Conservation (phyloP, 2,888 invertebrate species). For the Tricholauxania praeusta region DNA sequence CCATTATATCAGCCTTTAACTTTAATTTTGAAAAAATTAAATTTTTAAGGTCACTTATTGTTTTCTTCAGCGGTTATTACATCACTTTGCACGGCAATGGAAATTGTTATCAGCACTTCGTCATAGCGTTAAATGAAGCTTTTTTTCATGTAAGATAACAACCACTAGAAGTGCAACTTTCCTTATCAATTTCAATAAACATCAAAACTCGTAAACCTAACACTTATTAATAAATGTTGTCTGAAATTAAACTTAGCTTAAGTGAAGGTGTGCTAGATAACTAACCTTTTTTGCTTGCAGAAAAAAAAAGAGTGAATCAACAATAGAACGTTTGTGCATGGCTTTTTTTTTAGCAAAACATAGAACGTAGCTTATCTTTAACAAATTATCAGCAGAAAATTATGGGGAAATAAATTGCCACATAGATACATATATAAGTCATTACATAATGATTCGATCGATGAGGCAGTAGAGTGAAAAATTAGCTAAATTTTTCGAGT, state of each 20-base stretch:
- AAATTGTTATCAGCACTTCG: conserved; percentile 6
- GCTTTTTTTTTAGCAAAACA: neutral
- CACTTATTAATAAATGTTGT: neutral
- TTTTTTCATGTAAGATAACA: neutral
- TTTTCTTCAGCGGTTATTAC: neutral
- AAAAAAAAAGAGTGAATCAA: neutral
- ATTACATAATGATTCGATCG: conserved; percentile 1
- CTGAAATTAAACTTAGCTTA: neutral
- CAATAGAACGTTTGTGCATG: neutral
- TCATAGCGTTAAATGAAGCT: conserved; percentile 1
- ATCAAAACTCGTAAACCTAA: too few species aligned
- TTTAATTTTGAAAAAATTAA: too few species aligned
- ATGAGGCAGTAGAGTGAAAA: too few species aligned
- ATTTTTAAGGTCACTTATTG: neutral
- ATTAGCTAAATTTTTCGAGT: too few species aligned
- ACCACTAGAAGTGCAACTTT: too few species aligned
- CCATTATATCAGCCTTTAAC: too few species aligned
- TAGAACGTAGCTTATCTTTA: conserved; percentile 5
- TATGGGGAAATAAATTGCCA: conserved; percentile 1
- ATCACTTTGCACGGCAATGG: neutral
- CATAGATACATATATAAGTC: neutral
- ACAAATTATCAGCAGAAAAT: conserved; percentile 15
- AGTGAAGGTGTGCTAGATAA: neutral
- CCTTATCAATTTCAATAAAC: too few species aligned
- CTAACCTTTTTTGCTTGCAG: too few species aligned